These are phyloP conservation scores for Ganaspis brasiliensis DNA, from an alignment of 2,888 invertebrate genomes.

Conservation along the genomic window DNA sequence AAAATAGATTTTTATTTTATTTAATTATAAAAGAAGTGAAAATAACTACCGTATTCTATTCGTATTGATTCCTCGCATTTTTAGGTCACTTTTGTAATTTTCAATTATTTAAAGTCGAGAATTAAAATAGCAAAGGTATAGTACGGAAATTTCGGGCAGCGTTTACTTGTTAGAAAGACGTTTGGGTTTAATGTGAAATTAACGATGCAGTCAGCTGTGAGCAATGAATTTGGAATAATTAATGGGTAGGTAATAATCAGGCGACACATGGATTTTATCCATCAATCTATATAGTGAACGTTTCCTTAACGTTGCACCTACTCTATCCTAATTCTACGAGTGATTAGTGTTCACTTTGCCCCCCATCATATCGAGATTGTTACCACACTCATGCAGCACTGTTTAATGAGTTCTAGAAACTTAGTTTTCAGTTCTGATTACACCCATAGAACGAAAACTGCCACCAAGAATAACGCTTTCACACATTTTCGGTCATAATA, in stretches of 20 bases:
- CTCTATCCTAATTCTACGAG: conserved; percentile 7
- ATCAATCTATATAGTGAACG: conserved; percentile 6
- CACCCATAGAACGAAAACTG: too few relatives aligned
- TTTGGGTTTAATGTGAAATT: conserved; percentile 44
- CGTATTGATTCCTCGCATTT: too few relatives aligned
- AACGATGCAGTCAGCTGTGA: conserved; percentile 54
- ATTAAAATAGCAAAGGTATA: neutral
- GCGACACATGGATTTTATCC: conserved; percentile 42
- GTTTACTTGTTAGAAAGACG: neutral
- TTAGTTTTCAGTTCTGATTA: neutral
- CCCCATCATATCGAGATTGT: conserved; percentile 13
- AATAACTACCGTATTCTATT: too few relatives aligned
- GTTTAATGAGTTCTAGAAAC: conserved; percentile 14
- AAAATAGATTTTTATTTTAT: too few relatives aligned
- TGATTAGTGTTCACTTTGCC: conserved; percentile 27
- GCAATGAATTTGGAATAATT: conserved; percentile 39
- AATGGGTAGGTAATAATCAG: conserved; percentile 47
- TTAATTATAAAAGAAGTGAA: too few relatives aligned
- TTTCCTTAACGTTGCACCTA: conserved; percentile 10
- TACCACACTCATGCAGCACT: conserved; percentile 9
- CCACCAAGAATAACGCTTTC: too few relatives aligned
- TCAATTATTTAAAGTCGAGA: too few relatives aligned
- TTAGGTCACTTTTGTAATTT: too few relatives aligned
- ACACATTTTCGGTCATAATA: too few relatives aligned
- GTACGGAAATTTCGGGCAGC: conserved; percentile 10